These are phyloP conservation scores for Camponotus vicinus DNA, from an alignment of 1,140 invertebrate species.

Conservation along the genomic window DNA sequence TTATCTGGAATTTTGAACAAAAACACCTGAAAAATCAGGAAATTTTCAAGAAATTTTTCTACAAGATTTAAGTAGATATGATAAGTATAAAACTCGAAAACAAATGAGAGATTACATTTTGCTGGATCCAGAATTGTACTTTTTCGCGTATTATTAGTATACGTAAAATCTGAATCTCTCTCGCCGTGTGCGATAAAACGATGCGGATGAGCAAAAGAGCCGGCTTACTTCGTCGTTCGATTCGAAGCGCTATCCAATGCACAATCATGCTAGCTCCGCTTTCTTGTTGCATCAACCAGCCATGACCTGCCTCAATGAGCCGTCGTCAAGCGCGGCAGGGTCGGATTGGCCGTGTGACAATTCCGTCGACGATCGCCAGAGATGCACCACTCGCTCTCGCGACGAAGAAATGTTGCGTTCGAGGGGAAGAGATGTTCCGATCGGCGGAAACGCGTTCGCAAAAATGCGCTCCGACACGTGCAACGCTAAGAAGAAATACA, in stretches of 20 bases:
- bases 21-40: too few species aligned
- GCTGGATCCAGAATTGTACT: background rate
- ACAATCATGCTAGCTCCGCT: conserved; percentile 17
- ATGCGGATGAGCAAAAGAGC: background rate
- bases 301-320: conserved; percentile 54
- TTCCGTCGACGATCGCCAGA: conserved; percentile 17
- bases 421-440: background rate
- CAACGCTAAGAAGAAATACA: background rate
- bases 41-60: too few species aligned
- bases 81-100: background rate
- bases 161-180: background rate
- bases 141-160: background rate
- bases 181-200: background rate
- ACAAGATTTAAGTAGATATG: too few species aligned
- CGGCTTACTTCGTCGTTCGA: background rate
- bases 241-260: conserved; percentile 4
- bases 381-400: background rate
- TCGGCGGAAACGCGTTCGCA: background rate
- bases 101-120: background rate
- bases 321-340: conserved; percentile 20
- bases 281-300: conserved; percentile 58
- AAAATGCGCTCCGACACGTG: background rate
- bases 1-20: too few species aligned
- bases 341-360: conserved; percentile 51
- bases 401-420: background rate